Conservation (phyloP, 2,113 vertebrate genomes). For the Carlito syrichta region DNA sequence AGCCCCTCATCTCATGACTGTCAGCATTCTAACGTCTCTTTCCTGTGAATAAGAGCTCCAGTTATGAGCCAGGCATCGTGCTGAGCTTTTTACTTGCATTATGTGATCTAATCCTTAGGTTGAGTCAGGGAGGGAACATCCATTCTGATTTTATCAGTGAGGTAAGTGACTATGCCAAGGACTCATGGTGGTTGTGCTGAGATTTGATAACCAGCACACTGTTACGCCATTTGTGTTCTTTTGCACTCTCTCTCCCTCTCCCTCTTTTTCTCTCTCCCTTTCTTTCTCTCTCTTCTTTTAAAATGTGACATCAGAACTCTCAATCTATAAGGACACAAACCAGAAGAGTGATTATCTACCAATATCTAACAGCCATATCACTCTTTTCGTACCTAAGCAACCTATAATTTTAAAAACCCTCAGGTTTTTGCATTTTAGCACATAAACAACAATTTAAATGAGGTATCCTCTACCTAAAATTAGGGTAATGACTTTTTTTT, state of each 20-base stretch:
- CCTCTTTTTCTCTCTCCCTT: neutral
- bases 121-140: neutral
- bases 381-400: neutral
- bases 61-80: neutral
- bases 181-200: neutral
- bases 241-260: neutral
- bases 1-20: neutral
- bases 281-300: neutral
- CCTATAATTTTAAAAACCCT: neutral
- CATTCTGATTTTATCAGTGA: neutral
- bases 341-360: neutral
- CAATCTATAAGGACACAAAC: neutral
- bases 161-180: neutral
- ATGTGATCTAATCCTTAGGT: neutral
- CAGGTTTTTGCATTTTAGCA: neutral
- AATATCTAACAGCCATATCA: neutral
- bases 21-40: neutral
- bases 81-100: neutral
- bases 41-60: neutral
- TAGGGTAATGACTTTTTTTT: neutral
- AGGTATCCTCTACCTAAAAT: neutral
- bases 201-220: neutral
- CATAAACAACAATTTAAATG: neutral
- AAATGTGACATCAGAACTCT: neutral
- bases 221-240: no score